Evolutionary conservation across 2,113 vertebrate species (phyloP).

Genomic region (Epinephelus lanceolatus): DNA sequence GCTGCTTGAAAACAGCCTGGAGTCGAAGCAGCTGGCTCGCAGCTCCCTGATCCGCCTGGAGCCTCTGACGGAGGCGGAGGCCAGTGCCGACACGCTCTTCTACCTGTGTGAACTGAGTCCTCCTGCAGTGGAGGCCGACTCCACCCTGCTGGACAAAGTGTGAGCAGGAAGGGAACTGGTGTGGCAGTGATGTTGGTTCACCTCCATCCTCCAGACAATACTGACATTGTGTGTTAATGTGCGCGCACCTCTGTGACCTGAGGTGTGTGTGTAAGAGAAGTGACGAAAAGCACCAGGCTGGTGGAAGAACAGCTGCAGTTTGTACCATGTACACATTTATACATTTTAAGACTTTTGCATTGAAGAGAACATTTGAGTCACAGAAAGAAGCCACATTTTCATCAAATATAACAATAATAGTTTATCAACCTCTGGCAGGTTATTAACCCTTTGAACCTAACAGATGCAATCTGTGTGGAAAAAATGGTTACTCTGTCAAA

Average conservation of each 20-base stretch:
- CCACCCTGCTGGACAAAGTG: constrained; percentile 85
- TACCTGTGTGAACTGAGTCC: constrained; percentile 93
- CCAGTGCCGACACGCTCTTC: constrained; percentile 92
- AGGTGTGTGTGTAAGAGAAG: background rate
- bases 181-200: background rate
- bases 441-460: background rate
- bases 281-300: background rate
- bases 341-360: constrained; percentile 9
- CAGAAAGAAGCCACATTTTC: background rate
- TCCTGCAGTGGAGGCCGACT: constrained; percentile 81
- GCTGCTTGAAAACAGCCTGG: constrained; percentile 86
- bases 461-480: background rate
- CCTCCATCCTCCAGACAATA: background rate
- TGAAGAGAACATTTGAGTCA: background rate
- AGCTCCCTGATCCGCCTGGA: constrained; percentile 94
- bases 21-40: constrained; percentile 76
- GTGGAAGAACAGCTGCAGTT: background rate
- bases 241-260: background rate
- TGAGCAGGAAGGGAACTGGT: background rate
- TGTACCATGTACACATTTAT: constrained; percentile 1
- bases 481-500: background rate
- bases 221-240: background rate
- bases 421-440: background rate
- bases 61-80: constrained; percentile 94
- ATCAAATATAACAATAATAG: too few relatives aligned